Percentiles rank a stretch among this genome's conserved stretches.
phyloP scores from a whole-genome alignment of 2,797 vertebrate genomes.

The Sandelia bainsii region DNA sequence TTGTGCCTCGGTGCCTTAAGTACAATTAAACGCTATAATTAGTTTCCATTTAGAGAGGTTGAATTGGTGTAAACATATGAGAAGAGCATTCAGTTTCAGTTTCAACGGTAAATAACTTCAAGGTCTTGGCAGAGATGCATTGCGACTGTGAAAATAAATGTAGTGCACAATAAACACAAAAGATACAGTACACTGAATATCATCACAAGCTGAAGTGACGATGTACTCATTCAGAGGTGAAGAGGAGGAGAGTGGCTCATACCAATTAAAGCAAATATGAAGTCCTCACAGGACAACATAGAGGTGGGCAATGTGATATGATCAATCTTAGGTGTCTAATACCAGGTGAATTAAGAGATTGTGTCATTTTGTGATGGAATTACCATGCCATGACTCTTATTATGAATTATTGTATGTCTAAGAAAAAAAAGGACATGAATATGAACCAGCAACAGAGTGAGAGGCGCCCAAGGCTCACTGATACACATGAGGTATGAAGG shows the following conservation, averaged over 20 bases:
- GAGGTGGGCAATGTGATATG: too few species aligned
- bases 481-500: too few species aligned
- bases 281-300: too few species aligned
- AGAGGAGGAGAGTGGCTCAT: neutral
- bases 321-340: too few species aligned
- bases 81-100: conserved; percentile 39
- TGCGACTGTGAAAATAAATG: neutral
- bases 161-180: neutral
- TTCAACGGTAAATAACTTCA: conserved; percentile 50
- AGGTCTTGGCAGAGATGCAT: conserved; percentile 9
- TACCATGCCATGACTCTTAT: too few species aligned
- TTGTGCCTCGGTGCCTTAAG: conserved; percentile 44
- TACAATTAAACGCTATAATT: conserved; percentile 63
- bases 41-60: conserved; percentile 56
- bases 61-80: conserved; percentile 52
- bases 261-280: too few species aligned
- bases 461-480: too few species aligned
- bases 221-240: neutral
- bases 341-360: too few species aligned
- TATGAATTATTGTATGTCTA: too few species aligned
- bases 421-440: too few species aligned
- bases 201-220: neutral
- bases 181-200: neutral
- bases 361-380: too few species aligned
- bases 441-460: too few species aligned